Conservation (phyloP, 2,113 vertebrate species). For the Istiophorus platypterus region DNA sequence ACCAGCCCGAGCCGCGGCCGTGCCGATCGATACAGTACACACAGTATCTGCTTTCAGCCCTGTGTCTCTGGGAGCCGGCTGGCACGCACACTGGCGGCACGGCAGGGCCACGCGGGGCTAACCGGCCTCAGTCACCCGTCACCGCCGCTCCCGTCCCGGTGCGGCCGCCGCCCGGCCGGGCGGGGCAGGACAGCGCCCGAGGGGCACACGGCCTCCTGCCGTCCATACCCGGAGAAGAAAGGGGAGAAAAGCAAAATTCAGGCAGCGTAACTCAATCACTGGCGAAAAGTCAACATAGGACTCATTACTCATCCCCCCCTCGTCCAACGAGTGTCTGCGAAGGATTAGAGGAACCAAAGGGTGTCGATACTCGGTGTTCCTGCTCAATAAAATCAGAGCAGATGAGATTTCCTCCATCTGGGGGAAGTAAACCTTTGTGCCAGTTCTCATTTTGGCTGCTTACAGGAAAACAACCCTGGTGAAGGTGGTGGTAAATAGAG, state of each 20-base stretch:
- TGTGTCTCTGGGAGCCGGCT: constrained; percentile 49
- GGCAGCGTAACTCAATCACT: not conserved
- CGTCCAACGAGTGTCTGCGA: not conserved
- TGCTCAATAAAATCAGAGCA: constrained; percentile 42
- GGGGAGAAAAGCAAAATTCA: not conserved
- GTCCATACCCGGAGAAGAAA: not conserved
- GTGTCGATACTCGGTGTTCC: constrained; percentile 16
- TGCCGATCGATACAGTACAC: constrained; percentile 70
- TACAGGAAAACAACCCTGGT: constrained; percentile 33
- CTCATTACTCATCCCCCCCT: not conserved
- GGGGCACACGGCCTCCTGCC: not conserved
- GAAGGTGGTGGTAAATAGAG: constrained; percentile 39
- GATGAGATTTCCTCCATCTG: constrained; percentile 62
- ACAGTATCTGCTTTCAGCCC: constrained; percentile 54
- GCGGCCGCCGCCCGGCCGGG: constrained; percentile 9
- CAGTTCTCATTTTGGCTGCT: constrained; percentile 37
- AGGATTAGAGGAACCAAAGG: constrained; percentile 35
- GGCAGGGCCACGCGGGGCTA: constrained; percentile 17
- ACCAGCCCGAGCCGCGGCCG: constrained; percentile 62
- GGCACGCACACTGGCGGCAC: constrained; percentile 57
- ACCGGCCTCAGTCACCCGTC: constrained; percentile 7
- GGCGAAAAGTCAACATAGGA: not conserved
- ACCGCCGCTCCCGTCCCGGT: not conserved
- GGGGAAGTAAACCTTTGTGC: constrained; percentile 26
- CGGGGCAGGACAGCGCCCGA: not conserved